Evolutionary conservation across 2,113 vertebrate genomes (phyloP).

Genomic region (Vulpes vulpes): DNA sequence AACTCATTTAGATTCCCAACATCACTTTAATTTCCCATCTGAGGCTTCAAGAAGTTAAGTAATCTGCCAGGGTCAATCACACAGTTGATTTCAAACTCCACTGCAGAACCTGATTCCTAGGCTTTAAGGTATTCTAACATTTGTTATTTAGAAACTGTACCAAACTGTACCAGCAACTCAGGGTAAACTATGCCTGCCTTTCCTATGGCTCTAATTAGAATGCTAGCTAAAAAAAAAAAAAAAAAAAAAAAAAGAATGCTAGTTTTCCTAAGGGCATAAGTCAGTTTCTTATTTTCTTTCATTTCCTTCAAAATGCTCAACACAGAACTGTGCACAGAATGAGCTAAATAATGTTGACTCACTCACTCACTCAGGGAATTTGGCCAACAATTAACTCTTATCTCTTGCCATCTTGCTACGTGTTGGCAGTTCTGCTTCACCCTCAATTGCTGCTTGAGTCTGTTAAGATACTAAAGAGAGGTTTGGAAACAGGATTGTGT

Average conservation of each 20-base stretch:
- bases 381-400: slow-evolving; percentile 24
- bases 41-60: background rate
- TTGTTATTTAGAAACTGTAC: background rate
- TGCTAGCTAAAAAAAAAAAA: background rate
- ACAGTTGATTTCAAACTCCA: background rate
- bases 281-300: slow-evolving; percentile 55
- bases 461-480: slow-evolving; percentile 55
- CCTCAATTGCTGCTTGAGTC: background rate
- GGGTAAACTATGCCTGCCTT: background rate
- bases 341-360: background rate
- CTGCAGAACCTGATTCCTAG: background rate
- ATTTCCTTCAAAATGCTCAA: slow-evolving; percentile 35
- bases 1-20: slow-evolving; percentile 9
- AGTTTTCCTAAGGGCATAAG: background rate
- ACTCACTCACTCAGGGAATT: background rate
- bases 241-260: background rate
- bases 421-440: background rate
- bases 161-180: background rate
- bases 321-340: slow-evolving; percentile 44
- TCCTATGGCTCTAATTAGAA: background rate
- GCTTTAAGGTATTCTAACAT: background rate
- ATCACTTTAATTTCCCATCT: background rate
- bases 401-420: slow-evolving; percentile 55
- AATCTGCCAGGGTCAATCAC: background rate
- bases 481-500: slow-evolving; percentile 37